Evolutionary conservation across 1,140 invertebrate species (phyloP), one percentile per base, ranked within the genome.

Genomic region (Heterodera schachtii): DNA sequence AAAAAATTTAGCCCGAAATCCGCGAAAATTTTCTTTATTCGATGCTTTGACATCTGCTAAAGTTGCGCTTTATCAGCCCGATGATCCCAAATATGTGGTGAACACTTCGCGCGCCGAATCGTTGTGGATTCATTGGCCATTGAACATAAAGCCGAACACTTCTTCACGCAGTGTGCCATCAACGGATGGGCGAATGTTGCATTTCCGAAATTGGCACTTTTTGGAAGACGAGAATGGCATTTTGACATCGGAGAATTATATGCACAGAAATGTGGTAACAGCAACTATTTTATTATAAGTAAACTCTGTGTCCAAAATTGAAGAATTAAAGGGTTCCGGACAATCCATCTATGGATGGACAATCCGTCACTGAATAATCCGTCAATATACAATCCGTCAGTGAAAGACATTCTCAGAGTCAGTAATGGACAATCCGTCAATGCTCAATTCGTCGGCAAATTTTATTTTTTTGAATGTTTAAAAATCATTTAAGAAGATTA

Each of bases 41-140:
- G 69, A 71, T 46, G 44, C 69, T 11, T 46, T 71, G 19, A 41
- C 31, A 41, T 71, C 69, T 1, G 69, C 69, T 11, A 71, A 46
- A 71, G 69, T 71, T 9, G 69, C 11, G 6, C 31, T 71, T 6
- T 71, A 71, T 46, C n/a, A 71, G 69, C 69, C 69, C 7, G 69
- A 71, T 46, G 69, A 71, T n/a, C n/a, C 69, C 3, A 71, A 71
- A 71, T 71, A 71, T 16, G 69, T 71, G 31, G 69, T 46, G 69
- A 71, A 71, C 69, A 71, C 69, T 11, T 71, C 69, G 2, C 69
- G 31, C 6, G 31, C 41, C 2, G 69, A 71, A 46, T 9, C 69
- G 3, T 46, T 71, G 31, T 71, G 69, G 69, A 13, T 71, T 11
- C 69, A 71, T 46, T 16, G 19, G 31, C 44, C 69, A 9, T 41